Evolutionary conservation across 2,888 invertebrate genomes (phyloP).

Genomic region (Peribatodes rhomboidaria): DNA sequence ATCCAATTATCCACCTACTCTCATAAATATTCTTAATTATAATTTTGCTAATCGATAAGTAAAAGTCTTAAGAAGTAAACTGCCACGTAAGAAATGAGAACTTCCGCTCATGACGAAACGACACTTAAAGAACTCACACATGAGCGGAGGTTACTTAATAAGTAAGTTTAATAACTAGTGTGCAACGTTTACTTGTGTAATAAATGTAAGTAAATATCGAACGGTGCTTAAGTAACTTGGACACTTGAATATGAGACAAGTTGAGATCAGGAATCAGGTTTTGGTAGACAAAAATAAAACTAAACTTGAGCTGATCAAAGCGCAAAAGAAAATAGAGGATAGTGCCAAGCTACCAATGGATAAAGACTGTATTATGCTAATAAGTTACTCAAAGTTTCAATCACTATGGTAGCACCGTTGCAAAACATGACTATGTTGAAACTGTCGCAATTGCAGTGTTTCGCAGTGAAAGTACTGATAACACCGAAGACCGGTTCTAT

Average conservation of each 20-base stretch:
- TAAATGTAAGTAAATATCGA: conserved; percentile 34
- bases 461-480: conserved; percentile 63
- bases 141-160: conserved; percentile 33
- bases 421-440: conserved; percentile 41
- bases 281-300: conserved; percentile 9
- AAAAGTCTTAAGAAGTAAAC: neutral
- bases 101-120: conserved; percentile 24
- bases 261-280: conserved; percentile 8
- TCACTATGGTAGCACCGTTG: conserved; percentile 39
- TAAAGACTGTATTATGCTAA: conserved; percentile 33
- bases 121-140: conserved; percentile 34
- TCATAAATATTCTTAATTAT: neutral
- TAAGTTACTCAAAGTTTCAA: conserved; percentile 29
- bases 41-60: neutral
- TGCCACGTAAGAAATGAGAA: neutral
- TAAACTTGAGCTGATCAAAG: conserved; percentile 2
- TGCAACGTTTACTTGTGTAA: conserved; percentile 43
- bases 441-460: conserved; percentile 51
- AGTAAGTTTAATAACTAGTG: conserved; percentile 35
- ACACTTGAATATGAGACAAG: conserved; percentile 1
- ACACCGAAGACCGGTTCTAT: conserved; percentile 12
- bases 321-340: neutral
- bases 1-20: neutral
- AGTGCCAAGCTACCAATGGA: neutral
- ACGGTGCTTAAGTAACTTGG: conserved; percentile 31